These are phyloP conservation scores for Trichonephila clavata DNA, from an alignment of 1,140 invertebrate species.

Conservation along the genomic window DNA sequence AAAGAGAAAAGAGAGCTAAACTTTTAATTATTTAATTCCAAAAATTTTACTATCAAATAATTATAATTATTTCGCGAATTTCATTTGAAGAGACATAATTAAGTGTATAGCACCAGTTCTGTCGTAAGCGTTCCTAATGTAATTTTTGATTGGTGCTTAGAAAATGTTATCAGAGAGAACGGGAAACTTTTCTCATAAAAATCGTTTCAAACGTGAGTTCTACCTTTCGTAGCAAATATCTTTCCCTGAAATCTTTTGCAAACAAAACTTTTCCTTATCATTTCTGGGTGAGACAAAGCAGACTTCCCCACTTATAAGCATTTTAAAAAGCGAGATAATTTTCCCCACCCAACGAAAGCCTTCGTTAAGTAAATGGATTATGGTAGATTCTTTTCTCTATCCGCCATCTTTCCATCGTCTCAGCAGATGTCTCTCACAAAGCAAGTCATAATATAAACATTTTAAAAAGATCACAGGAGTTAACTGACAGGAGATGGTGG, in stretches of 20 bases:
- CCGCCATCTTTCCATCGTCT: background rate
- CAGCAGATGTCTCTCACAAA: background rate
- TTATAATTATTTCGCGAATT: too few species aligned
- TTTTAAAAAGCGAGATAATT: background rate
- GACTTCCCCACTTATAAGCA: background rate
- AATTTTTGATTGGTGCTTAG: too few species aligned
- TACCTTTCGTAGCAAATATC: background rate
- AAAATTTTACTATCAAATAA: too few species aligned
- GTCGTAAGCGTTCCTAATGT: too few species aligned
- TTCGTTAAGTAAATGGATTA: background rate
- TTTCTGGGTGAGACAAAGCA: too few species aligned
- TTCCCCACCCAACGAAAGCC: background rate
- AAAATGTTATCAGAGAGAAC: too few species aligned
- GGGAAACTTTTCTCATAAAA: background rate
- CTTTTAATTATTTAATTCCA: too few species aligned
- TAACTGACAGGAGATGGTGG: background rate
- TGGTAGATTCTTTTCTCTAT: background rate
- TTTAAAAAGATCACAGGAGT: background rate
- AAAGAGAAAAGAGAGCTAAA: too few species aligned
- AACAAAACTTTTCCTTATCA: background rate
- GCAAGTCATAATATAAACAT: background rate
- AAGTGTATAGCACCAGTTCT: too few species aligned
- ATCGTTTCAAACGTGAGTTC: background rate
- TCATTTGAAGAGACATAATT: too few species aligned
- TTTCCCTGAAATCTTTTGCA: background rate